Conservation (phyloP, 2,113 vertebrate species). For the Petroica traversi region DNA sequence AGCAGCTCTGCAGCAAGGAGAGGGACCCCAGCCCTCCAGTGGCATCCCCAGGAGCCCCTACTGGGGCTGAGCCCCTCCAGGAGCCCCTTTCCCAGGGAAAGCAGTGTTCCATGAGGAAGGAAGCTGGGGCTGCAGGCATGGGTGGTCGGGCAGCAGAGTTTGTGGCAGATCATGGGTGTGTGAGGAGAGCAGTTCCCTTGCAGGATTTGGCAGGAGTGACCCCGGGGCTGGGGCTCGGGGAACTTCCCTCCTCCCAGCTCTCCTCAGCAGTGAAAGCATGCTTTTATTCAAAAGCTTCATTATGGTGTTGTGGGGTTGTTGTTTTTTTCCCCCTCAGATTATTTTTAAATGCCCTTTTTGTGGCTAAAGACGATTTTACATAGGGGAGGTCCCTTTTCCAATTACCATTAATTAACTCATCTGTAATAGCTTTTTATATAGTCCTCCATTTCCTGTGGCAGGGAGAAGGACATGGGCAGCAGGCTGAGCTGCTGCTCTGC, state of each 20-base stretch:
- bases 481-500: not conserved
- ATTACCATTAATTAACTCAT: constrained; percentile 56
- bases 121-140: accelerated
- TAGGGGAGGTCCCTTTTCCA: constrained; percentile 28
- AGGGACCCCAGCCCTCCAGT: not conserved
- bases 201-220: not conserved
- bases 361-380: not conserved
- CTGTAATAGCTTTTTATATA: not conserved
- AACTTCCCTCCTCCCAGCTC: not conserved
- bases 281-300: not conserved
- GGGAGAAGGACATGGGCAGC: accelerated
- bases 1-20: accelerated
- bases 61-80: not conserved
- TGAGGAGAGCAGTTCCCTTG: accelerated
- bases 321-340: not conserved
- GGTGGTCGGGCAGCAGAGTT: not conserved
- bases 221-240: not conserved
- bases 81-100: not conserved
- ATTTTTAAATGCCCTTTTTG: constrained; percentile 20
- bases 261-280: accelerated
- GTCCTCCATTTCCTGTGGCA: not conserved
- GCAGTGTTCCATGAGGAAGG: not conserved
- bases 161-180: accelerated
- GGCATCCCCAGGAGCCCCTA: accelerated
- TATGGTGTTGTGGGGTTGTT: not conserved